Percentiles rank a stretch among this genome's conserved stretches.
phyloP scores from a whole-genome alignment of 2,888 invertebrate species.

The Chydorus sphaericus region DNA sequence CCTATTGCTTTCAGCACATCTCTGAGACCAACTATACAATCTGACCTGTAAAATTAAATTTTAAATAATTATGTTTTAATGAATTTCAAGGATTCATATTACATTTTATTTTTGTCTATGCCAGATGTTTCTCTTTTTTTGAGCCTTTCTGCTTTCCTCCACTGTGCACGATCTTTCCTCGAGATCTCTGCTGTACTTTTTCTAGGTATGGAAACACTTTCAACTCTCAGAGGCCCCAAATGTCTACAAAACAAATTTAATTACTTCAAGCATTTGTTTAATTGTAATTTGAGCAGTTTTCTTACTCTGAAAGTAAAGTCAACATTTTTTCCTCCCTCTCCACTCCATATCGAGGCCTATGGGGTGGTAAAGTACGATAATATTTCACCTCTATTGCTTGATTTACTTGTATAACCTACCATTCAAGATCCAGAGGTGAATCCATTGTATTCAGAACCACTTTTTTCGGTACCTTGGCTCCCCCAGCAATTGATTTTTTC shows the following conservation, averaged over 20 bases:
- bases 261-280: neutral
- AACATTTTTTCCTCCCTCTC: neutral
- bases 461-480: neutral
- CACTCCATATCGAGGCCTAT: neutral
- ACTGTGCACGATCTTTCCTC: neutral
- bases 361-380: too few species aligned
- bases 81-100: too few species aligned
- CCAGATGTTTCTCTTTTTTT: too few species aligned
- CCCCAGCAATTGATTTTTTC: neutral
- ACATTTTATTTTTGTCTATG: too few species aligned
- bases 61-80: too few species aligned
- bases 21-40: neutral
- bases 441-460: constrained; percentile 3
- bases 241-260: neutral
- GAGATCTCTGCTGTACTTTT: neutral
- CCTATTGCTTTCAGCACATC: neutral
- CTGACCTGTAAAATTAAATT: neutral
- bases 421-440: constrained; percentile 4
- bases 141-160: too few species aligned
- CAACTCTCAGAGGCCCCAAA: neutral
- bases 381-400: neutral
- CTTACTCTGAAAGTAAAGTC: neutral
- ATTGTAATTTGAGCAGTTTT: neutral
- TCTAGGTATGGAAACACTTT: neutral
- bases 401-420: neutral